Conservation (phyloP, 2,113 vertebrate species). For the Myiagra hebetior region DNA sequence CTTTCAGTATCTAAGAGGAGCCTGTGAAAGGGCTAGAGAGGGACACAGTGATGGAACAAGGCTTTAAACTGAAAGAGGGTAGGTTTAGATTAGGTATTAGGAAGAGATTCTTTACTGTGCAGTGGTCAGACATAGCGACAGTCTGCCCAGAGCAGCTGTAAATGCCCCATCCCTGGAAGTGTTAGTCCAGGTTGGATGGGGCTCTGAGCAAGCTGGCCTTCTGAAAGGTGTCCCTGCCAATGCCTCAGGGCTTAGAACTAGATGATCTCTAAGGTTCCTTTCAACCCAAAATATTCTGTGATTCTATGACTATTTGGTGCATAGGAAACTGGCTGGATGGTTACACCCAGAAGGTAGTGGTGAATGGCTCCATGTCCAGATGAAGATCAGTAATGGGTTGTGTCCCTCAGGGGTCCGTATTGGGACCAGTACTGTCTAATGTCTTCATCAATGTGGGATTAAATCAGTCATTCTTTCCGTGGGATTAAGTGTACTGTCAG, state of each 20-base stretch:
- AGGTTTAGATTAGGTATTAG: neutral
- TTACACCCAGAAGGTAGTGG: neutral
- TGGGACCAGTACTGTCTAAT: neutral
- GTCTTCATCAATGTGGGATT: neutral
- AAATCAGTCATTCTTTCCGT: neutral
- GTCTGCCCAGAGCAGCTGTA: neutral
- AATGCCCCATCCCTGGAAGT: neutral
- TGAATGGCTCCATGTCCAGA: neutral
- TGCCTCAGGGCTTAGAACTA: neutral
- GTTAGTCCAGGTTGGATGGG: too few species aligned
- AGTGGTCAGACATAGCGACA: neutral
- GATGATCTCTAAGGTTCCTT: neutral
- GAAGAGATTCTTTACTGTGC: neutral
- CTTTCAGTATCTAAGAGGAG: neutral
- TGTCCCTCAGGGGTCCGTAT: fast-evolving
- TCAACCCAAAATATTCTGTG: neutral
- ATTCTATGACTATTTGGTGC: neutral
- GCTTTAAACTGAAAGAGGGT: neutral
- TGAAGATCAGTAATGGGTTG: neutral
- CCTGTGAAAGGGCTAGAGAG: neutral
- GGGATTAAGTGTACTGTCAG: fast-evolving
- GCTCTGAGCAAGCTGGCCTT: neutral
- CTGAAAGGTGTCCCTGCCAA: fast-evolving
- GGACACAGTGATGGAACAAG: neutral
- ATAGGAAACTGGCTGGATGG: neutral